Conservation (phyloP, 1,140 invertebrate genomes). For the Eciton burchellii region DNA sequence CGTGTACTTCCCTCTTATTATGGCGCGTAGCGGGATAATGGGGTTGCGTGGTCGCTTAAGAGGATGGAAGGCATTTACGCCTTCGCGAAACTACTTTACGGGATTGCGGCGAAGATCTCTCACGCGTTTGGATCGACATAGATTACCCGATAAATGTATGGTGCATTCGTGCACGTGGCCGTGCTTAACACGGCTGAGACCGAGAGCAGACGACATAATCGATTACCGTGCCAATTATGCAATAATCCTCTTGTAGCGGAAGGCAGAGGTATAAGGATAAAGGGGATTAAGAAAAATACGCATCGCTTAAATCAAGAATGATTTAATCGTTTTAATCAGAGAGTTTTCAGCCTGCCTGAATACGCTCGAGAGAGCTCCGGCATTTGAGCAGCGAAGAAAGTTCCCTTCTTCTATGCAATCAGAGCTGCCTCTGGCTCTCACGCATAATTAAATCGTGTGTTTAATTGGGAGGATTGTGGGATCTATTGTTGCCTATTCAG, state of each 20-base stretch:
- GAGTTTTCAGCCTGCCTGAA: not conserved
- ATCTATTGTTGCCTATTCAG: slow-evolving; percentile 2
- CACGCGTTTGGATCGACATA: slow-evolving; percentile 4
- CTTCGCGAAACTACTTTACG: slow-evolving; percentile 27
- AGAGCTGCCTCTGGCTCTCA: slow-evolving; percentile 6
- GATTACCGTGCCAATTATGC: not conserved
- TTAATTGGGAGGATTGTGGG: slow-evolving; percentile 26
- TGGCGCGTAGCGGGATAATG: slow-evolving; percentile 34
- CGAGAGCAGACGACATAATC: not conserved
- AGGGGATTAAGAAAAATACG: not conserved
- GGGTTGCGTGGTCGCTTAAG: slow-evolving; percentile 15
- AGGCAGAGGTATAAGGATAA: not conserved
- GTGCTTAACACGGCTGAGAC: not conserved
- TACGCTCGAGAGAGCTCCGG: not conserved
- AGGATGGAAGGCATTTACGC: slow-evolving; percentile 33
- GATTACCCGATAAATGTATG: not conserved
- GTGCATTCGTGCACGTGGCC: not conserved
- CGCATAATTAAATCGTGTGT: slow-evolving; percentile 29
- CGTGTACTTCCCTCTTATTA: slow-evolving; percentile 42
- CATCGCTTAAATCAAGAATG: slow-evolving; percentile 13
- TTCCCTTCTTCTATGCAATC: slow-evolving; percentile 29
- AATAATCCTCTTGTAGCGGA: not conserved
- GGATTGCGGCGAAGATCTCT: slow-evolving; percentile 27
- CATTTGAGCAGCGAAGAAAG: slow-evolving; percentile 38
- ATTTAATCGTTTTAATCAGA: slow-evolving; percentile 53